phyloP scores from a whole-genome alignment of 2,888 invertebrate species.

The Archips crataeganus region DNA sequence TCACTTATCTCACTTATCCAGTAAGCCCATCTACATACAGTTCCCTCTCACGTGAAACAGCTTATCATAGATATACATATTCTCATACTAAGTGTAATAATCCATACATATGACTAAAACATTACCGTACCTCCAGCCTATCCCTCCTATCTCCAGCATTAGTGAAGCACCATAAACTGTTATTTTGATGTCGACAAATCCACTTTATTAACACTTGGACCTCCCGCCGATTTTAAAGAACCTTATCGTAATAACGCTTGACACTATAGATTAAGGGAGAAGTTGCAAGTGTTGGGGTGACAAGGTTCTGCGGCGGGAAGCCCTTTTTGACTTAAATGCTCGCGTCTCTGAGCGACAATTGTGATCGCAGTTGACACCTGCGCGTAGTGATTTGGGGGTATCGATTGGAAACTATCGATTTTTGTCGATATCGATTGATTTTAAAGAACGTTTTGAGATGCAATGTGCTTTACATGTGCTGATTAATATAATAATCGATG shows the following conservation, averaged over 20 bases:
- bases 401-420: conserved; percentile 39
- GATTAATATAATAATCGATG: not conserved
- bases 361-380: conserved; percentile 80
- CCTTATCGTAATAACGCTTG: conserved; percentile 66
- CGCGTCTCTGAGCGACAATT: conserved; percentile 73
- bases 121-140: conserved; percentile 50
- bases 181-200: conserved; percentile 84
- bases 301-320: conserved; percentile 71
- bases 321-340: conserved; percentile 82
- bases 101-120: conserved; percentile 26
- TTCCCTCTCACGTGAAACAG: not conserved
- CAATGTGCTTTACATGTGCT: not conserved
- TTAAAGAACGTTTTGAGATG: not conserved
- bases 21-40: not conserved
- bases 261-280: conserved; percentile 52
- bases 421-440: not conserved
- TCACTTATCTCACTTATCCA: not conserved
- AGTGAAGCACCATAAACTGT: conserved; percentile 78
- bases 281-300: conserved; percentile 66
- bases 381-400: conserved; percentile 58
- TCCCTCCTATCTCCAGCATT: conserved; percentile 71
- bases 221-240: conserved; percentile 74
- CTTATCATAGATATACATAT: conserved; percentile 11
- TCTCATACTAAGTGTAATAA: conserved; percentile 34
- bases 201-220: conserved; percentile 80